Evolutionary conservation across 1,140 invertebrate genomes (phyloP), one percentile per base, ranked within the genome.

Genomic region (Aphaenogaster floridana): DNA sequence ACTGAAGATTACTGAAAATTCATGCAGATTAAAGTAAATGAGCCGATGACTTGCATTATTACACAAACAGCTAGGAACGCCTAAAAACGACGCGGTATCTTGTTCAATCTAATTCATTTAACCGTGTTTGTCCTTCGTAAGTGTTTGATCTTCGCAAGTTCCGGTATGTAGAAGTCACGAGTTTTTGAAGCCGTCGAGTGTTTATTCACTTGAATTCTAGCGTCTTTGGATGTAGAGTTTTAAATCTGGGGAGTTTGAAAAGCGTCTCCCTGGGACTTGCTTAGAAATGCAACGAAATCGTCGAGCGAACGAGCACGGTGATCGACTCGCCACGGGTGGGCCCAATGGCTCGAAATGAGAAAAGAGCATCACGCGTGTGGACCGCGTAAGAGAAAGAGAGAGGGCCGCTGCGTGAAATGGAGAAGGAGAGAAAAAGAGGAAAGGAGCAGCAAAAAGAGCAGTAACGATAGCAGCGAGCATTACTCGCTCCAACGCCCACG

Each of bases 201-300:
- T 84, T 84, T 76, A 45, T 72, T 61, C 69, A 74, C 69, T 81
- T 39, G 69, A 61, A 74, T 76, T 61, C 52, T 54, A 71, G 52
- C 64, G 36, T 59, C n/a, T 28, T 80, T 39, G 48, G 5, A 54
- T 7, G 66, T 21, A 28, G 50, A 76, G 69, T 84, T 74, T 39
- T 71, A 11, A 84, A 74, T 74, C 80, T 50, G 34, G 11, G 28
- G 54, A 74, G 54, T 74, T 83, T 61, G 76, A 59, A 71, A 89
- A 88, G 45, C 72, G 54, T 52, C 68, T 85, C 69, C 50, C 52
- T 28, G 59, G 68, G 48, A 64, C 45, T 86, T 78, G 72, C 66
- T 91, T 91, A 81, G 88, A 92, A 92, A 92, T 92, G 91, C 91
- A 92, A 92, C 91, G 91, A 92, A 92, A 92, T 91, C 81, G 86